These are phyloP conservation scores for Nettapus auritus DNA, from an alignment of 2,113 vertebrate species.

Conservation along the genomic window DNA sequence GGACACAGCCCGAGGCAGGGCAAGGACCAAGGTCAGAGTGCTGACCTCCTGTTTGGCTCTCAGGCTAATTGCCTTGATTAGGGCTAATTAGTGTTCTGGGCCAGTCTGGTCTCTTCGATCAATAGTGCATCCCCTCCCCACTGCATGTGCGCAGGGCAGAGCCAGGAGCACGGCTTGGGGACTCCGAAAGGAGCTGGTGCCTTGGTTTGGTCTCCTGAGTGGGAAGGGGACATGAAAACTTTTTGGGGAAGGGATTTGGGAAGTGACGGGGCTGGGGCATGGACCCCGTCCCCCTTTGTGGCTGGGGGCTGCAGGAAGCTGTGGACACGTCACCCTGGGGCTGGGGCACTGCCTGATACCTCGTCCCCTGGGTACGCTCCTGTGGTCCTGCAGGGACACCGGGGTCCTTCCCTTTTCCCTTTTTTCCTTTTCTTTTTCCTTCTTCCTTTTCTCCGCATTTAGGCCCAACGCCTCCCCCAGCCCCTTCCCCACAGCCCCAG, in stretches of 20 bases:
- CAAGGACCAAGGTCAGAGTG: not conserved
- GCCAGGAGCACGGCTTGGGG: not conserved
- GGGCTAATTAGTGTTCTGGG: not conserved
- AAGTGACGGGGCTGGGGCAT: not conserved
- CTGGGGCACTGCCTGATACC: not conserved
- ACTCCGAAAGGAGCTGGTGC: accelerated
- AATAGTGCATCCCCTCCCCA: not conserved
- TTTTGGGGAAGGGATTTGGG: not conserved
- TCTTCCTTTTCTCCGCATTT: not conserved
- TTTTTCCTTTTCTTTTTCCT: too few relatives aligned
- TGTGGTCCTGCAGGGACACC: not conserved
- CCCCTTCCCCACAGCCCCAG: not conserved
- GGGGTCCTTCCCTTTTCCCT: not conserved
- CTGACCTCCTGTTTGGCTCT: not conserved
- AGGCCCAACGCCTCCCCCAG: not conserved
- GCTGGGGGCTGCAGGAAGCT: not conserved
- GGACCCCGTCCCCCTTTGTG: not conserved
- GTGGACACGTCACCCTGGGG: not conserved
- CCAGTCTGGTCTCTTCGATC: not conserved
- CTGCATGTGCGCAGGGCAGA: accelerated
- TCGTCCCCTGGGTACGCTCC: accelerated
- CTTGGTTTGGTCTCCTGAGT: not conserved
- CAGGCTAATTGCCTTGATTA: not conserved
- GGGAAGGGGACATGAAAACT: accelerated
- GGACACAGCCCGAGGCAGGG: not conserved